These are phyloP conservation scores for Isurus oxyrinchus DNA, from an alignment of 2,113 vertebrate genomes.

Conservation along the genomic window DNA sequence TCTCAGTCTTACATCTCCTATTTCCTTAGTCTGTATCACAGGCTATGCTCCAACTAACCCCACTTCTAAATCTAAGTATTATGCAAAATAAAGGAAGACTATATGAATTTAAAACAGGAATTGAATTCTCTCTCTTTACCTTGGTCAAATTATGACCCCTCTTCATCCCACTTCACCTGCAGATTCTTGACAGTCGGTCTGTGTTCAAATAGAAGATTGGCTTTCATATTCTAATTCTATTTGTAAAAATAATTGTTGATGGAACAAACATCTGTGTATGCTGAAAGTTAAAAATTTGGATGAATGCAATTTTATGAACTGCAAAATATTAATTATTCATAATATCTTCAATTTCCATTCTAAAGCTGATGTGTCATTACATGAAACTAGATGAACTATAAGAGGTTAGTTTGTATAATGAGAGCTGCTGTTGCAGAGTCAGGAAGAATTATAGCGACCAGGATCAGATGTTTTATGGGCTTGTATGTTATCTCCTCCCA, in stretches of 20 bases:
- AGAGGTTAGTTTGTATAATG: background rate
- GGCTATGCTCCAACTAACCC: background rate
- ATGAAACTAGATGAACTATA: background rate
- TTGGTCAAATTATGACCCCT: background rate
- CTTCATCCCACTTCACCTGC: background rate
- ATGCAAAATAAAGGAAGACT: background rate
- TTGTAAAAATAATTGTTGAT: background rate
- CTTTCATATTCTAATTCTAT: background rate
- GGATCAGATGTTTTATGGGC: background rate
- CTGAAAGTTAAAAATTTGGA: background rate
- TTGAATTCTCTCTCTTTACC: background rate
- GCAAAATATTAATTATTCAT: slow-evolving; percentile 5
- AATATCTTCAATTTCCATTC: background rate
- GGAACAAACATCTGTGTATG: background rate
- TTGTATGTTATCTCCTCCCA: background rate
- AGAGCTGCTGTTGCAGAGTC: background rate
- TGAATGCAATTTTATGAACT: background rate
- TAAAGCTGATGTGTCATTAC: background rate
- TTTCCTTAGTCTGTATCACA: background rate
- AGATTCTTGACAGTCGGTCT: background rate
- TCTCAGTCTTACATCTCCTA: background rate
- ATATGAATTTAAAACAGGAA: background rate
- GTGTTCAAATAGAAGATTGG: no score
- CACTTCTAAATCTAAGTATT: background rate
- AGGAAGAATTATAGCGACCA: background rate